Conservation (phyloP, 2,113 vertebrate genomes). For the Microcebus murinus region DNA sequence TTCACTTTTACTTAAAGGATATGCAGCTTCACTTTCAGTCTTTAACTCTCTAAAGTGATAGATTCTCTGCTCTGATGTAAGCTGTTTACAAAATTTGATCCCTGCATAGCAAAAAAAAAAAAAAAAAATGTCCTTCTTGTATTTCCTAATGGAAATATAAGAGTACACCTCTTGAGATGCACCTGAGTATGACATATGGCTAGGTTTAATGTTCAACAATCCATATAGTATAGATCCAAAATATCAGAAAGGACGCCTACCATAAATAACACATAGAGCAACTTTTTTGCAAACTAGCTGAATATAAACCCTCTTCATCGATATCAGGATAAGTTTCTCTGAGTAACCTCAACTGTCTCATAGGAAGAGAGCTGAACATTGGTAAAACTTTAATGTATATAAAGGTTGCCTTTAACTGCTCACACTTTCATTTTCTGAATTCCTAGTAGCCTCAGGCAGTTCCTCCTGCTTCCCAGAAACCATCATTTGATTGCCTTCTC, state of each 20-base stretch:
- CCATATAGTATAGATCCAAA: neutral
- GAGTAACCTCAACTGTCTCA: neutral
- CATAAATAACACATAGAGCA: neutral
- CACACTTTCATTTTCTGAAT: neutral
- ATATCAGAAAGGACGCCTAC: neutral
- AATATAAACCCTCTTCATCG: neutral
- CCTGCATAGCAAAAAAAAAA: neutral
- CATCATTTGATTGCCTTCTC: neutral
- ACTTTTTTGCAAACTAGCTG: neutral
- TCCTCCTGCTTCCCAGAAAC: neutral
- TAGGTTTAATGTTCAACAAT: neutral
- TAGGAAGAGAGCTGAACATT: neutral
- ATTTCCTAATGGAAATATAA: neutral
- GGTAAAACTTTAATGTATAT: neutral
- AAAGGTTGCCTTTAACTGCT: neutral
- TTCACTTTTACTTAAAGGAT: slow-evolving; percentile 61
- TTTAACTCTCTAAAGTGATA: neutral
- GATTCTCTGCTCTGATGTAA: neutral
- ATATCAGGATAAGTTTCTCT: neutral
- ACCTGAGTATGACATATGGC: neutral
- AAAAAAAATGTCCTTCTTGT: neutral
- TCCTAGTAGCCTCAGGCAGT: neutral
- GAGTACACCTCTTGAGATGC: neutral
- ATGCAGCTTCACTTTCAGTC: slow-evolving; percentile 38
- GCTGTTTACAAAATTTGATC: neutral